A percentile compares a stretch with the other conserved stretches of the same genome.
These are phyloP conservation scores for Rallus crepitans DNA, from an alignment of 2,797 vertebrate genomes.

Conservation along the genomic window DNA sequence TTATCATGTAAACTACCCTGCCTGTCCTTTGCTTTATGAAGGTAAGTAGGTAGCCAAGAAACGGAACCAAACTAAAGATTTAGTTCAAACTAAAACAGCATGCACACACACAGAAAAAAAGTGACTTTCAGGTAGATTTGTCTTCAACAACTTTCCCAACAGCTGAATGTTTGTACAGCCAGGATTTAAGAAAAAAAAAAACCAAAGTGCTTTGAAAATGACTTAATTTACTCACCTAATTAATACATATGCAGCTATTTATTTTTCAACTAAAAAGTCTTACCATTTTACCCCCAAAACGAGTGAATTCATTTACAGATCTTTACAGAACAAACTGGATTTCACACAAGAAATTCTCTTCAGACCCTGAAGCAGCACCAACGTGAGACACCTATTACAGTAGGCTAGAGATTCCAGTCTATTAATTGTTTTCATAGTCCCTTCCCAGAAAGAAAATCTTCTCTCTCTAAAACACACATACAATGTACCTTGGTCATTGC, in stretches of 20 bases:
- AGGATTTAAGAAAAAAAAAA: background rate
- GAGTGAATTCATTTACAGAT: background rate
- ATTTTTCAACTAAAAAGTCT: background rate
- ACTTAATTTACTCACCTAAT: background rate
- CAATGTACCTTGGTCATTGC: fast-evolving
- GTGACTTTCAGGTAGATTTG: background rate
- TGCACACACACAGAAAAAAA: background rate
- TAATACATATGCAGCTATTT: background rate
- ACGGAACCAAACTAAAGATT: background rate
- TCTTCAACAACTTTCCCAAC: background rate
- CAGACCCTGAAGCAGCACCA: background rate
- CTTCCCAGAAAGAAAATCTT: background rate
- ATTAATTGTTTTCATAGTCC: background rate
- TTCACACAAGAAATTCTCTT: background rate
- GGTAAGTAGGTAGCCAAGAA: background rate
- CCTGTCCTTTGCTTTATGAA: background rate
- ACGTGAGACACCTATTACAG: background rate
- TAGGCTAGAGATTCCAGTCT: background rate
- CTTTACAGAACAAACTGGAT: background rate
- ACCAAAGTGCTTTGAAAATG: background rate
- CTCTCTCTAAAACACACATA: background rate
- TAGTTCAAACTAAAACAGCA: background rate
- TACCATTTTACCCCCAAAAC: background rate
- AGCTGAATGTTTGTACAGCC: background rate
- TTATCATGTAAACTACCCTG: background rate